Evolutionary conservation across 2,113 vertebrate species (phyloP).

Genomic region (Anser brachyrhynchus): DNA sequence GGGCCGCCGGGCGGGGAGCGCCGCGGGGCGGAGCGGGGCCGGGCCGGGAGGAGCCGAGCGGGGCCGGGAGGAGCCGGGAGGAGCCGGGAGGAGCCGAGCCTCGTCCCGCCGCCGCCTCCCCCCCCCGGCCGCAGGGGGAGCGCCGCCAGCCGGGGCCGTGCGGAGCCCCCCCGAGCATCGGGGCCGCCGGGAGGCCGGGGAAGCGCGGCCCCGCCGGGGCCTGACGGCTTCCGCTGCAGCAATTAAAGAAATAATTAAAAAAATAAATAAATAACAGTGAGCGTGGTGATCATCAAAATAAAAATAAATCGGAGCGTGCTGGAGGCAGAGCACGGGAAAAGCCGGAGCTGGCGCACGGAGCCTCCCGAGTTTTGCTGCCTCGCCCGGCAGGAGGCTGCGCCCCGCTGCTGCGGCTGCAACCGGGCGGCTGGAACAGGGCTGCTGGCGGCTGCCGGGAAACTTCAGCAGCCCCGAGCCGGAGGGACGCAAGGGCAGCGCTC

Average conservation of each 20-base stretch:
- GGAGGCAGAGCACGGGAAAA: background rate
- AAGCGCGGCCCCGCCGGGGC: background rate
- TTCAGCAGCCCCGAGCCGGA: background rate
- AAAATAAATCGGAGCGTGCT: background rate
- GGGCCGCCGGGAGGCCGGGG: background rate
- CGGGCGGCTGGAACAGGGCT: too few species aligned
- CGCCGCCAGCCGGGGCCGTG: constrained; percentile 56
- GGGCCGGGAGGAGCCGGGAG: too few species aligned
- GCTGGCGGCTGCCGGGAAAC: background rate
- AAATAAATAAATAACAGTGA: too few species aligned
- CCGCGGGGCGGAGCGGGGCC: background rate
- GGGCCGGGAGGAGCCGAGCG: background rate
- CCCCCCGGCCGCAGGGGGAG: constrained; percentile 18
- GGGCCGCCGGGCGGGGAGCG: background rate
- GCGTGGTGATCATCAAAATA: too few species aligned
- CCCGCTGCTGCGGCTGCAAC: background rate
- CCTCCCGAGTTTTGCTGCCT: background rate
- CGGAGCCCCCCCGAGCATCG: background rate
- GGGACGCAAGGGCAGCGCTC: background rate
- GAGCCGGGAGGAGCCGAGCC: too few species aligned
- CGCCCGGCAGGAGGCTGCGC: background rate
- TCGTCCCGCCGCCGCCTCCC: background rate
- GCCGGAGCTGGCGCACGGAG: background rate
- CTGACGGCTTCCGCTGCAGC: background rate
- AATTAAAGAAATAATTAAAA: too few species aligned